Evolutionary conservation across 2,888 invertebrate genomes (phyloP), one percentile per base, ranked within the genome.

Genomic region (Pediacus dermestoides): DNA sequence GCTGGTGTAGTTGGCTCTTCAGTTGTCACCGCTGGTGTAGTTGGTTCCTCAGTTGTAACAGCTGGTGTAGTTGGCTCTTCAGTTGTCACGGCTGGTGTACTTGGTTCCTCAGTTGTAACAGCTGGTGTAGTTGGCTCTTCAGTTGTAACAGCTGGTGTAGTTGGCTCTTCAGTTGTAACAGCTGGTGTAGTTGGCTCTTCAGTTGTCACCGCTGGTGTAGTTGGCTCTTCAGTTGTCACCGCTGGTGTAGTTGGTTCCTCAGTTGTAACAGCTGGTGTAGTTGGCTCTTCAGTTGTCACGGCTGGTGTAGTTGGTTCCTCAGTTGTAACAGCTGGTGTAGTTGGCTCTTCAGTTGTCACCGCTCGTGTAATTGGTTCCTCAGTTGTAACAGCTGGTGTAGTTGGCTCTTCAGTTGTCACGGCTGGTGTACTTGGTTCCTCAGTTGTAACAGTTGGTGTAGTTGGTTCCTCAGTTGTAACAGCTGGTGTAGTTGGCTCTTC

Each of bases 201-300:
- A 7, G 26, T 27, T 39, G 13, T 9, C 14, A 36, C 26, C 7
- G 34, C 11, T 4, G 2, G 7, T 18, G 28, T 15, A 1, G 11
- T 10, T 11, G 30, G 16, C 8, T 53, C 42, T 14, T 48, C 37
- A 25, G 61, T 58, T 32, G 55, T 57, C 12, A 50, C 26, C 16
- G n/a, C n/a, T n/a, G n/a, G n/a, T n/a, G 43, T 28, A 30, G 53
- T 59, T 52, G 67, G 67, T 52, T 73, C 70, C 47, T 14, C 10
- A 11, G 13, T 30, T 30, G 2, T n/a, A 4, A 14, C 30, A 28
- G 37, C 13, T 11, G 30, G 16, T 18, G 12, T 12, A 3, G 11
- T 13, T 4, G 30, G 8, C 7, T 16, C 30, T 4, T 16, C 4
- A 1, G 7, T 41, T 59, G 34, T 48, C 44, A 15, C 53, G 2